Evolutionary conservation across 2,797 vertebrate species (phyloP).

Genomic region (Macroramphosus scolopax): DNA sequence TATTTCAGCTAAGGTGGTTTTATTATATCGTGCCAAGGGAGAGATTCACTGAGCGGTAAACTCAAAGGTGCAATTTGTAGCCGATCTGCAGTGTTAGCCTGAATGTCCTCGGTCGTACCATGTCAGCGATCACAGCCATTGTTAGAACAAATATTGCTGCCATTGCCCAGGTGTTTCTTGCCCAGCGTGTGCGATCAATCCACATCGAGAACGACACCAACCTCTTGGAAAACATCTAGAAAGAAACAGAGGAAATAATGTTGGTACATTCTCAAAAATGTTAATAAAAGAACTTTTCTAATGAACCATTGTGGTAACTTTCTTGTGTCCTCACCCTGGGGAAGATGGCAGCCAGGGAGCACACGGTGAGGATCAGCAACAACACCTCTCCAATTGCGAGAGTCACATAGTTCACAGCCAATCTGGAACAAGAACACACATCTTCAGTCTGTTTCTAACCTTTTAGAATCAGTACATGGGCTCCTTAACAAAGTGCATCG

Average conservation of each 20-base stretch:
- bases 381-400: slow-evolving; percentile 86
- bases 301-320: too few species aligned
- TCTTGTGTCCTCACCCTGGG: slow-evolving; percentile 77
- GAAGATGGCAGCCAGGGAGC: slow-evolving; percentile 89
- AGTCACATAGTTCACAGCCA: slow-evolving; percentile 90
- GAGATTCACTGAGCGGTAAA: too few species aligned
- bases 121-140: slow-evolving; percentile 90
- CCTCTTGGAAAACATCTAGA: slow-evolving; percentile 86
- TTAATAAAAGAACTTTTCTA: too few species aligned
- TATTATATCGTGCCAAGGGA: too few species aligned
- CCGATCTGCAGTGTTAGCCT: too few species aligned
- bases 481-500: too few species aligned
- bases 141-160: slow-evolving; percentile 91
- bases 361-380: slow-evolving; percentile 87
- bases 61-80: too few species aligned
- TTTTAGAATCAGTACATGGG: too few species aligned
- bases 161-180: slow-evolving; percentile 95
- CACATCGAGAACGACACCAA: slow-evolving; percentile 93
- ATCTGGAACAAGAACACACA: slow-evolving; percentile 68
- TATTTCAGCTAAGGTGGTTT: too few species aligned
- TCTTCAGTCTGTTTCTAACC: neutral
- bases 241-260: slow-evolving; percentile 13
- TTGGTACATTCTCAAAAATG: neutral
- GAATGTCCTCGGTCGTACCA: slow-evolving; percentile 87
- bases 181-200: slow-evolving; percentile 95